Evolutionary conservation across 1,140 invertebrate genomes (phyloP), one percentile per base, ranked within the genome.

Genomic region (Ditylenchus dipsaci): DNA sequence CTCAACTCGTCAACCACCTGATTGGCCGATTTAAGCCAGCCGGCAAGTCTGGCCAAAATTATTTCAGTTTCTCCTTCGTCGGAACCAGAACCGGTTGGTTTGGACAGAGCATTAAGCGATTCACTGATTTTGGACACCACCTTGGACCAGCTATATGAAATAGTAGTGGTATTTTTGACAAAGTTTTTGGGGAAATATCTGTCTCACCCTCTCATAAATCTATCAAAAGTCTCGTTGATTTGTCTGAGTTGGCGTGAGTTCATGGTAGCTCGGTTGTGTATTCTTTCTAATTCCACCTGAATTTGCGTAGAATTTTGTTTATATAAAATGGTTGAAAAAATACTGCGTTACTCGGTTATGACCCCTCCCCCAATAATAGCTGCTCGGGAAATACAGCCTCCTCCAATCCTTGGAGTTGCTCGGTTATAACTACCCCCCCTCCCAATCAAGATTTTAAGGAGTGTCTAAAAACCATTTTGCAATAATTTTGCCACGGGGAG

Each of bases 191-290:
- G 33, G 33, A 38, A 11, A 38, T 38, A 11, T 38, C 33, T 38
- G 33, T 38, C 33, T 38, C 19, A 42, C 45, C 38, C 33, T 38
- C 33, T 57, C 72, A 79, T 76, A 38, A 81, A 81, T 17, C 66
- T 62, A 26, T 80, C 72, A 63, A 81, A 83, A 13, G 65, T 82
- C 53, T 80, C 81, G 56, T 80, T 83, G 11, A 78, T 75, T 38
- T 47, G 30, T 33, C 75, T 77, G 1, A 80, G 47, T 45, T 80
- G 67, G 33, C 71, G 57, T 13, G 80, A 68, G 42, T 68, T 68
- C 26, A 62, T 23, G 63, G 63, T 43, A 29, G 58, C 33, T 47
- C 67, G n/a, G 58, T 68, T 68, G 47, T 79, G 78, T 7, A 81
- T 45, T 26, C 71, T 63, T 53, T 79, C 78, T 8, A 79, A 65